Evolutionary conservation across 2,113 vertebrate species (phyloP).

Genomic region (Sapajus apella): DNA sequence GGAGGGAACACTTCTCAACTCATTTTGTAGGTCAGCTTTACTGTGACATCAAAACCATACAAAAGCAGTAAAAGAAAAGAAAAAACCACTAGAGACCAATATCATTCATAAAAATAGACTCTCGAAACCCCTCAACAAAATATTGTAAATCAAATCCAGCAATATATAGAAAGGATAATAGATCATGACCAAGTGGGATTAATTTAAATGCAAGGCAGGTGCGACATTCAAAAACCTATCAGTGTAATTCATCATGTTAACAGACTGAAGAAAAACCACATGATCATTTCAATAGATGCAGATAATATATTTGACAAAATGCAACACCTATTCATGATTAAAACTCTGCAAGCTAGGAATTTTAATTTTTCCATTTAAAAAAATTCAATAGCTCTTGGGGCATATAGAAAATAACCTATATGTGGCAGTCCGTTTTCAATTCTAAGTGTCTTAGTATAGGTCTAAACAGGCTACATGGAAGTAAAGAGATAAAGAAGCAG

Average conservation of each 20-base stretch:
- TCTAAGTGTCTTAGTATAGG: too few relatives aligned
- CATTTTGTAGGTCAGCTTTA: neutral
- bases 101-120: neutral
- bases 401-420: too few relatives aligned
- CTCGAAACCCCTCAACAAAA: neutral
- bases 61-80: neutral
- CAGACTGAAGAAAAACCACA: neutral
- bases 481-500: too few relatives aligned
- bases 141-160: constrained; percentile 11
- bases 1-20: neutral
- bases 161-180: neutral
- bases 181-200: neutral
- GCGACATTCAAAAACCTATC: neutral
- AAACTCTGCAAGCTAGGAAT: neutral
- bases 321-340: neutral
- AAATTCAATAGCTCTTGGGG: too few relatives aligned
- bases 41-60: neutral
- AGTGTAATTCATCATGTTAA: neutral
- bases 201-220: neutral
- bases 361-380: too few relatives aligned
- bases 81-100: neutral
- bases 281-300: neutral
- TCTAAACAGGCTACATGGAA: too few relatives aligned
- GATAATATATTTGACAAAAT: neutral
- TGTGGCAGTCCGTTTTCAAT: too few relatives aligned